Conservation (phyloP, 2,888 invertebrate species). For the Eristalis intricaria region DNA sequence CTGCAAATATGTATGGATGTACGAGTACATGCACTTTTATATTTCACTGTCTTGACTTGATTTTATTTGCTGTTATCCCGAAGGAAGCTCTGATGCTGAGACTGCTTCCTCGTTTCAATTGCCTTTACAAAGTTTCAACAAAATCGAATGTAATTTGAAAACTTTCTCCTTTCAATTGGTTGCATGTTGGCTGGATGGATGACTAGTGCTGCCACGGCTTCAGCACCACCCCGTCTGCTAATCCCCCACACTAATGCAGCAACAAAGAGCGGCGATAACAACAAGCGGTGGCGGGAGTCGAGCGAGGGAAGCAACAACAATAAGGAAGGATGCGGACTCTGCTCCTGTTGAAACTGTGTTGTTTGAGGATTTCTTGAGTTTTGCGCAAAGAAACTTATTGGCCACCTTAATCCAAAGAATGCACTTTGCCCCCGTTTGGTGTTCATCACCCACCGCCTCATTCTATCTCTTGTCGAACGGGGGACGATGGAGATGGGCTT, state of each 20-base stretch:
- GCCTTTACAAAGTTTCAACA: conserved; percentile 71
- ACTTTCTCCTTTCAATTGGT: conserved; percentile 71
- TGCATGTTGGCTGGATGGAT: conserved; percentile 54
- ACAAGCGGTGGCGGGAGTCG: conserved; percentile 25
- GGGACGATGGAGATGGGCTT: not conserved
- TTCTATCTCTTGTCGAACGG: not conserved
- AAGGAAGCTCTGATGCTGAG: conserved; percentile 48
- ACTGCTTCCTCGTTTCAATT: conserved; percentile 70
- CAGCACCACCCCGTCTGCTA: conserved; percentile 41
- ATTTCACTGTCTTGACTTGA: conserved; percentile 67
- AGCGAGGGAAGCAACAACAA: conserved; percentile 5
- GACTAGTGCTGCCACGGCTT: conserved; percentile 13
- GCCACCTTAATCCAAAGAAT: conserved; percentile 69
- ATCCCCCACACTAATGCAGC: conserved; percentile 30
- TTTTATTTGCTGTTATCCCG: conserved; percentile 70
- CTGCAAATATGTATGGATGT: not conserved
- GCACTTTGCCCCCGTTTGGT: conserved; percentile 40
- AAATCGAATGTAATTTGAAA: conserved; percentile 72
- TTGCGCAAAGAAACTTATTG: conserved; percentile 68
- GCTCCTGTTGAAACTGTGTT: conserved; percentile 59
- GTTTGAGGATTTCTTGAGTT: conserved; percentile 71
- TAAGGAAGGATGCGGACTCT: conserved; percentile 61
- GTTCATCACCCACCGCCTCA: not conserved
- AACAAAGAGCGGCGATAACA: conserved; percentile 40
- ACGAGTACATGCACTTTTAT: conserved; percentile 24